phyloP scores from a whole-genome alignment of 2,888 invertebrate genomes.

The Drosophila nr. medialis region DNA sequence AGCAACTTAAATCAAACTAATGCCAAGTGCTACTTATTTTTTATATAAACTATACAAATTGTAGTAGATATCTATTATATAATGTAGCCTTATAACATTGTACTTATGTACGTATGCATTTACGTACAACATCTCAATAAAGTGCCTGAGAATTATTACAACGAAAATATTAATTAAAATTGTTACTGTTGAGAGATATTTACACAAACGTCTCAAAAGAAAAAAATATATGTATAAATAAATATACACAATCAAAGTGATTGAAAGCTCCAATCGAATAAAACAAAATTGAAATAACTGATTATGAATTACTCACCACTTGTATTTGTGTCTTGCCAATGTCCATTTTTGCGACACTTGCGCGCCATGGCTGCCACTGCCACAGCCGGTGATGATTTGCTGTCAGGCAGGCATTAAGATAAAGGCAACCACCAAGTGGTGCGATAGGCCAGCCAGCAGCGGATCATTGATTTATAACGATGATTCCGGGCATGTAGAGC shows the following conservation, averaged over 20 bases:
- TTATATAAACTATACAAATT: conserved; percentile 39
- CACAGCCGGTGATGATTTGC: conserved; percentile 72
- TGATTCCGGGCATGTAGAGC: conserved; percentile 47
- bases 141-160: conserved; percentile 69
- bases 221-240: background rate
- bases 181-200: conserved; percentile 6
- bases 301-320: conserved; percentile 42
- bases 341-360: conserved; percentile 32
- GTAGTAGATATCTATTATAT: conserved; percentile 34
- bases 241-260: conserved; percentile 16
- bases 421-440: conserved; percentile 60
- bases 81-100: conserved; percentile 41
- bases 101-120: conserved; percentile 60
- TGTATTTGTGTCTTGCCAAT: conserved; percentile 3
- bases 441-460: conserved; percentile 42
- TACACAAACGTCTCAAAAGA: conserved; percentile 11
- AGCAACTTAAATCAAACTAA: conserved; percentile 32
- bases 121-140: conserved; percentile 69
- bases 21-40: conserved; percentile 43
- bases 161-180: conserved; percentile 17
- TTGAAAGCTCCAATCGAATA: conserved; percentile 52
- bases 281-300: conserved; percentile 36
- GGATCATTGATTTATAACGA: conserved; percentile 72
- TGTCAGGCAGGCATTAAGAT: conserved; percentile 82
- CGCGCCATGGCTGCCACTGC: conserved; percentile 39